Conservation (phyloP, 2,888 invertebrate genomes). For the Cheilosia urbana region DNA sequence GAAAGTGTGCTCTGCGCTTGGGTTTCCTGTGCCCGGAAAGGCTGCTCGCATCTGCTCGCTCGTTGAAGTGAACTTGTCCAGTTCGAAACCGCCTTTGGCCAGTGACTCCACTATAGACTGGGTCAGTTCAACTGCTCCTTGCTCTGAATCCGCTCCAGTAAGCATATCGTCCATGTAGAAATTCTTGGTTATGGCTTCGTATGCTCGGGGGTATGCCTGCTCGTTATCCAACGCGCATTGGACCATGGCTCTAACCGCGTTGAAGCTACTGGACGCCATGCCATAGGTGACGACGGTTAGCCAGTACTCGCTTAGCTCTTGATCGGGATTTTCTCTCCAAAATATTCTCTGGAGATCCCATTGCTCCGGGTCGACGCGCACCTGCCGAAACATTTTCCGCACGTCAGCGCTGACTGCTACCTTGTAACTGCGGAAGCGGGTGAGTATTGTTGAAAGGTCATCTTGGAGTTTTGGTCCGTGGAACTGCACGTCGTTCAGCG, state of each 20-base stretch:
- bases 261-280: constrained; percentile 38
- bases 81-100: neutral
- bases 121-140: neutral
- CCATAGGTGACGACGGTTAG: constrained; percentile 30
- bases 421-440: too few relatives aligned
- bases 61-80: constrained; percentile 4
- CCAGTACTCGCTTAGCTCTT: constrained; percentile 22
- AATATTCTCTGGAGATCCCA: constrained; percentile 42
- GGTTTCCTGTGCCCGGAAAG: neutral
- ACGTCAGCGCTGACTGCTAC: too few relatives aligned
- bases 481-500: too few relatives aligned
- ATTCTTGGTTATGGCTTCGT: constrained; percentile 17
- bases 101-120: neutral
- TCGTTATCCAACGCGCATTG: constrained; percentile 13
- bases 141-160: constrained; percentile 7
- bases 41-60: neutral
- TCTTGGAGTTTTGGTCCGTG: too few relatives aligned
- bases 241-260: constrained; percentile 20
- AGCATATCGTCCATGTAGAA: constrained; percentile 26
- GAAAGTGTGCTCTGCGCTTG: neutral
- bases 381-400: too few relatives aligned
- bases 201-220: constrained; percentile 6
- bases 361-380: too few relatives aligned
- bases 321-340: constrained; percentile 34
- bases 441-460: too few relatives aligned